Percentiles rank a stretch among this genome's conserved stretches.
Evolutionary conservation across 2,888 invertebrate genomes (phyloP).

Genomic region (Ferrisia virgata): DNA sequence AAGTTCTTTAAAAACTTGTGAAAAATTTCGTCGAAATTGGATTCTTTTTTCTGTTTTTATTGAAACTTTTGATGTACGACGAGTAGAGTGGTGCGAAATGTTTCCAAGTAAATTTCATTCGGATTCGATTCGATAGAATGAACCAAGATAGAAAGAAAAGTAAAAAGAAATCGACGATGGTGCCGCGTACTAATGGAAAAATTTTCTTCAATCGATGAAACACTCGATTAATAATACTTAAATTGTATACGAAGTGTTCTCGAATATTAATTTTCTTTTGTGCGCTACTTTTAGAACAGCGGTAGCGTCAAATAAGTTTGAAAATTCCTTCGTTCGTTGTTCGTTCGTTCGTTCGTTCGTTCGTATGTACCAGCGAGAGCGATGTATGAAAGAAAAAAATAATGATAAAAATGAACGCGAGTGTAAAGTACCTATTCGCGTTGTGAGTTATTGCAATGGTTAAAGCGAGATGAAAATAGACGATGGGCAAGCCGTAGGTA

Average conservation of each 20-base stretch:
- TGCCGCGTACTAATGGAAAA: neutral
- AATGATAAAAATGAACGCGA: neutral
- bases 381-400: neutral
- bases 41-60: neutral
- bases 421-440: too few relatives aligned
- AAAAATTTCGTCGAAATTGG: neutral
- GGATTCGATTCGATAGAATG: neutral
- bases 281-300: neutral
- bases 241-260: neutral
- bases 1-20: neutral
- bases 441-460: too few relatives aligned
- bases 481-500: neutral
- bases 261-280: conserved; percentile 12
- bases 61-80: neutral
- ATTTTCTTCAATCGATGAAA: neutral
- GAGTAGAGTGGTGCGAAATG: neutral
- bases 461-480: too few relatives aligned
- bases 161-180: neutral
- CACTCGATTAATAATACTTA: neutral
- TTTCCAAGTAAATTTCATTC: neutral
- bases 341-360: too few relatives aligned
- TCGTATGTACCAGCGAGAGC: too few relatives aligned
- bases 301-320: conserved; percentile 13
- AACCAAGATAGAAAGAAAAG: neutral
- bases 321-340: neutral